Evolutionary conservation across 37 sponge, comb jelly and placozoan species (phyloP), one percentile per base, ranked within the genome.

Genomic region (Aplysina aerophoba): DNA sequence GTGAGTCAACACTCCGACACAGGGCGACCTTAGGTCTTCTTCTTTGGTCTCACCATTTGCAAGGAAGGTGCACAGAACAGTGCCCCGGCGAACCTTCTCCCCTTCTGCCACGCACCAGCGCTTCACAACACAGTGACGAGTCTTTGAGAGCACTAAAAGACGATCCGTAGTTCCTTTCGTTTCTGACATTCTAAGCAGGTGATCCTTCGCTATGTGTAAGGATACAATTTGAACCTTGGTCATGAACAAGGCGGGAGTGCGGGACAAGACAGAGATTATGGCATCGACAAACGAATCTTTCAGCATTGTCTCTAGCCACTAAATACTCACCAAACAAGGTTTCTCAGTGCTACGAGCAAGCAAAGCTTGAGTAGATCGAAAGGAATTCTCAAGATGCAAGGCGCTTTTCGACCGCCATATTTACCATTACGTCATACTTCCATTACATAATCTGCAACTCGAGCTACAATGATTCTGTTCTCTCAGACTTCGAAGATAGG

Each of bases 61-160:
- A 31, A 31, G 20, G 64, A 88, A 95, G 69, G 75, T 67, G 71
- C 89, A 90, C 31, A 96, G 88, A 36, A 85, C 55, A 21, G 84
- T 84, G 58, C 97, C 97, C 40, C 83, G 90, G 53, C 83, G 59
- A 15, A 97, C 85, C 55, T 73, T 82, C 53, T 85, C 84, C 8
- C 93, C 97, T 55, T 79, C 73, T 0, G 59, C 44, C 28, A 95
- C 93, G 4, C 53, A 20, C 92, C 91, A 90, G 2, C 25, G 33
- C 53, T 50, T 75, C 54, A 75, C 37, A 19, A 75, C 25, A 21
- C 78, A 75, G 16, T 21, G 37, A 17, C n/a, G n/a, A 24, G 44
- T 40, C 44, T 40, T 75, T 0, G 78, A 75, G 4, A 62, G 64
- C 28, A 14, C 12, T 40, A 75, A 54, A 44, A 38, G 22, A 21